phyloP scores from a whole-genome alignment of 1,140 invertebrate genomes.

The Argopecten irradians region DNA sequence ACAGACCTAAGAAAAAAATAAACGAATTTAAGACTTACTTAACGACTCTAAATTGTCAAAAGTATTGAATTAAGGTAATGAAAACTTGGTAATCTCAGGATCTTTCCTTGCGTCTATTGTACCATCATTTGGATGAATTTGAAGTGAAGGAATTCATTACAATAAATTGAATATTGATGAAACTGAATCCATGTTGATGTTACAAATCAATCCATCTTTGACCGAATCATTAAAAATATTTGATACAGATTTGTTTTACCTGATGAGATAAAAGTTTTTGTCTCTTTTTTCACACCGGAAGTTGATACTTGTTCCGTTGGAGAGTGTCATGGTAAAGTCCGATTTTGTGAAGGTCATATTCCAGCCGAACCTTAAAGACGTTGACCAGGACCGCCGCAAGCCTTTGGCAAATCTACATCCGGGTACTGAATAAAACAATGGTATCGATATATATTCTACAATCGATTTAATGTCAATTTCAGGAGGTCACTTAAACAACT shows the following conservation, averaged over 20 bases:
- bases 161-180: too few relatives aligned
- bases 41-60: too few relatives aligned
- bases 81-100: neutral
- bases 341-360: conserved; percentile 49
- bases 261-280: conserved; percentile 53
- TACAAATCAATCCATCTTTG: too few relatives aligned
- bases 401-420: conserved; percentile 59
- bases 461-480: too few relatives aligned
- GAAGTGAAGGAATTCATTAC: too few relatives aligned
- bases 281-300: conserved; percentile 59
- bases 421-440: conserved; percentile 41
- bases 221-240: too few relatives aligned
- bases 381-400: conserved; percentile 54
- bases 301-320: conserved; percentile 46
- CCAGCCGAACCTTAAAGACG: conserved; percentile 54
- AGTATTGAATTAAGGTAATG: neutral
- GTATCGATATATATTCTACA: too few relatives aligned
- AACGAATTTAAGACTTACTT: neutral
- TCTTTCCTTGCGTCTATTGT: neutral
- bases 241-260: conserved; percentile 52
- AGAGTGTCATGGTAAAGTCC: conserved; percentile 47
- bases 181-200: too few relatives aligned
- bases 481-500: too few relatives aligned
- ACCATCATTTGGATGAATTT: too few relatives aligned
- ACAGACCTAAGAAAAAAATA: neutral